Evolutionary conservation across 1,140 invertebrate genomes (phyloP).

Genomic region (Centruroides sculpturatus): DNA sequence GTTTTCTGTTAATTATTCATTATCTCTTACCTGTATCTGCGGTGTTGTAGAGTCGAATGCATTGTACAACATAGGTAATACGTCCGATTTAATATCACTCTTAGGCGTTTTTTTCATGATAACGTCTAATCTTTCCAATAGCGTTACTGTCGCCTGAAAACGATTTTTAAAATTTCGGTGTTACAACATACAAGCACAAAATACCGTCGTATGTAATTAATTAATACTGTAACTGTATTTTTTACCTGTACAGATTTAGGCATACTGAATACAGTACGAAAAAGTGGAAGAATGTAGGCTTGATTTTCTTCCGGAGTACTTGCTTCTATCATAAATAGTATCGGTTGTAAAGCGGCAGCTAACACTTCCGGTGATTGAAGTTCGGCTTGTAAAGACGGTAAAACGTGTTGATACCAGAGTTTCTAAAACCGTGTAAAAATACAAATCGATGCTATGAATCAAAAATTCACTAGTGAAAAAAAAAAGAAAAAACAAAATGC

Average conservation of each 20-base stretch:
- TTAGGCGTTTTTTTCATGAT: conserved; percentile 72
- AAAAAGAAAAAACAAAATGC: not conserved
- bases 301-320: conserved; percentile 68
- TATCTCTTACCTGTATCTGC: conserved; percentile 64
- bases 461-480: no score
- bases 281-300: conserved; percentile 58
- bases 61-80: conserved; percentile 73
- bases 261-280: conserved; percentile 59
- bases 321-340: conserved; percentile 72
- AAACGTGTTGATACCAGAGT: conserved; percentile 87
- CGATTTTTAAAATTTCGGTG: no score
- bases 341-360: conserved; percentile 70
- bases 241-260: conserved; percentile 57
- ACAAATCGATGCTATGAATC: no score
- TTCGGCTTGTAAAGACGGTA: conserved; percentile 74
- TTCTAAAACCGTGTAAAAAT: conserved; percentile 47
- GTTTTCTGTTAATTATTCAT: no score
- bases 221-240: no score
- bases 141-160: conserved; percentile 64
- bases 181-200: no score
- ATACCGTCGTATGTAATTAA: no score
- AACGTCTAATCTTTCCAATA: conserved; percentile 81
- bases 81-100: conserved; percentile 60
- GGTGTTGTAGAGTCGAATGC: conserved; percentile 78
- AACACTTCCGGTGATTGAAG: conserved; percentile 70